These are phyloP conservation scores for Trichomycterus rosablanca DNA, from an alignment of 2,113 vertebrate genomes.

Conservation along the genomic window DNA sequence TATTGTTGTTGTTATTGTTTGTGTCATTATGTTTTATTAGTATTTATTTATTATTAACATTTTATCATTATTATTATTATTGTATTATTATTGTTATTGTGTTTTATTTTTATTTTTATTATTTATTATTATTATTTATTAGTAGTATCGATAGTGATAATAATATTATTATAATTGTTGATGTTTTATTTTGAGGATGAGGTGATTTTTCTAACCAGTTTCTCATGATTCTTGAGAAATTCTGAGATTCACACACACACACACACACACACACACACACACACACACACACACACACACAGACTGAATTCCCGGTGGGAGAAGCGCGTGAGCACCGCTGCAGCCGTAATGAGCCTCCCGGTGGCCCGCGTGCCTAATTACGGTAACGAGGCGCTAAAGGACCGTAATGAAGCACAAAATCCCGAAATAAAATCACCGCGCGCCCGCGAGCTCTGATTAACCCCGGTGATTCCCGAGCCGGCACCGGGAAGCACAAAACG, in stretches of 20 bases:
- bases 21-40: slow-evolving; percentile 9
- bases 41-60: too few relatives aligned
- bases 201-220: too few relatives aligned
- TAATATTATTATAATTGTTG: too few relatives aligned
- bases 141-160: too few relatives aligned
- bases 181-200: too few relatives aligned
- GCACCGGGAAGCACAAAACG: slow-evolving; percentile 7
- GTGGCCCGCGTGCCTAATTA: slow-evolving; percentile 44
- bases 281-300: slow-evolving; percentile 15
- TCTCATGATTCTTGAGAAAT: too few relatives aligned
- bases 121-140: too few relatives aligned
- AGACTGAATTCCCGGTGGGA: slow-evolving; percentile 28
- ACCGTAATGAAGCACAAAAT: slow-evolving; percentile 47
- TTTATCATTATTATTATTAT: background rate
- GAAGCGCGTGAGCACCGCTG: slow-evolving; percentile 37
- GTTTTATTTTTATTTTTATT: too few relatives aligned
- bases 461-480: slow-evolving; percentile 28
- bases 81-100: background rate
- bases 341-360: slow-evolving; percentile 45
- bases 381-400: slow-evolving; percentile 47
- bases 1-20: slow-evolving; percentile 11
- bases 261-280: slow-evolving; percentile 17
- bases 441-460: slow-evolving; percentile 35
- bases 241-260: background rate
- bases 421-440: slow-evolving; percentile 21